These are phyloP conservation scores for Pseudomyrmex sp. DNA, from an alignment of 1,140 invertebrate species.

Conservation along the genomic window DNA sequence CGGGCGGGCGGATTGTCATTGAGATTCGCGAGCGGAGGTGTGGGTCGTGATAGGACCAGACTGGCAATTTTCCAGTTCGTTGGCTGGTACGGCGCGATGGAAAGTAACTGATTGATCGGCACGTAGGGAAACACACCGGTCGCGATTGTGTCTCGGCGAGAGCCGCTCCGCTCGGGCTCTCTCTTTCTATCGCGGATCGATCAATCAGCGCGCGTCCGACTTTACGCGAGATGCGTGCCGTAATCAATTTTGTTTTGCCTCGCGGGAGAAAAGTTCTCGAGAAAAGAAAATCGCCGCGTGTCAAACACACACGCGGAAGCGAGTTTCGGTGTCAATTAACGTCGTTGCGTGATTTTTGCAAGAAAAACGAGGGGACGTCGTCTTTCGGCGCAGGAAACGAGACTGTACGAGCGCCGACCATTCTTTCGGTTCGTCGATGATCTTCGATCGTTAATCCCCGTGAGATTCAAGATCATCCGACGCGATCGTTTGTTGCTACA, in stretches of 20 bases:
- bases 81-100: conserved; percentile 50
- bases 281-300: neutral
- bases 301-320: no score
- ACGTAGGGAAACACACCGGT: conserved; percentile 62
- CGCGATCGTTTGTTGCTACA: conserved; percentile 67
- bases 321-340: neutral
- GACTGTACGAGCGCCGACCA: conserved; percentile 53
- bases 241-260: conserved; percentile 64
- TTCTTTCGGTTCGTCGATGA: conserved; percentile 55
- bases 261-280: neutral
- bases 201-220: conserved; percentile 62
- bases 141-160: conserved; percentile 1
- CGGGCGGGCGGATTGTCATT: conserved; percentile 42
- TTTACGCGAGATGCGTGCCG: conserved; percentile 23
- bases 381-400: conserved; percentile 15
- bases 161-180: neutral
- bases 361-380: neutral
- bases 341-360: conserved; percentile 19
- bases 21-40: conserved; percentile 48
- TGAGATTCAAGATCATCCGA: conserved; percentile 53
- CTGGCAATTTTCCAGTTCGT: conserved; percentile 68
- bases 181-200: conserved; percentile 53
- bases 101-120: conserved; percentile 71
- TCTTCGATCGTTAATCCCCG: conserved; percentile 5
- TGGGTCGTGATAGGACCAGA: conserved; percentile 59